phyloP scores from a whole-genome alignment of 2,888 invertebrate species.

The Diplazon laetatorius region DNA sequence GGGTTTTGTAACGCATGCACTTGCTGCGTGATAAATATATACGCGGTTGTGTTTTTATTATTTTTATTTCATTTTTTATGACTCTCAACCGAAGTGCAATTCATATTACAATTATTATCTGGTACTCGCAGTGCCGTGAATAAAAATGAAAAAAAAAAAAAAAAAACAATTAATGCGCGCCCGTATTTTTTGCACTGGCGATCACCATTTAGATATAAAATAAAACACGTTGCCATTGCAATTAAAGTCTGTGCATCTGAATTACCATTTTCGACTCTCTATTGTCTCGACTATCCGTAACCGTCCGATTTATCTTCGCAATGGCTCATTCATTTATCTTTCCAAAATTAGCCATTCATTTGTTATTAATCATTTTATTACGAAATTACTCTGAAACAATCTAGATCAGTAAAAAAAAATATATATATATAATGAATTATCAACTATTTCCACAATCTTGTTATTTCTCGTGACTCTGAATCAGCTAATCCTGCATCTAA shows the following conservation, averaged over 20 bases:
- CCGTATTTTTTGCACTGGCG: constrained; percentile 63
- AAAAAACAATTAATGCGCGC: constrained; percentile 60
- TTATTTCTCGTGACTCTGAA: too few relatives aligned
- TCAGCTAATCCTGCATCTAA: too few relatives aligned
- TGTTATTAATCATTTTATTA: constrained; percentile 43
- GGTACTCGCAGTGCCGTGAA: constrained; percentile 59
- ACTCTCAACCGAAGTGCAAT: constrained; percentile 51
- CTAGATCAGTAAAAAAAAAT: constrained; percentile 4
- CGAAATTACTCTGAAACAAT: background rate
- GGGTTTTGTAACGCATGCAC: background rate
- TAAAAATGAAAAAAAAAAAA: constrained; percentile 46
- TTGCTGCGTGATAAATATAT: background rate
- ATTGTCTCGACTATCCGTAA: constrained; percentile 25
- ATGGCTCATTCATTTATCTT: constrained; percentile 51
- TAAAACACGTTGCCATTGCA: constrained; percentile 64
- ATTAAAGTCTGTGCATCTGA: constrained; percentile 67
- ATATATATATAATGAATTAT: background rate
- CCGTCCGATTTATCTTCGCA: constrained; percentile 13
- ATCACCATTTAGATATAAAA: constrained; percentile 69
- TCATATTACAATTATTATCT: constrained; percentile 66
- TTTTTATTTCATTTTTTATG: too few relatives aligned
- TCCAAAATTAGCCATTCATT: constrained; percentile 35
- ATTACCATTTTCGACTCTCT: constrained; percentile 60
- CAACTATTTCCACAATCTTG: too few relatives aligned
- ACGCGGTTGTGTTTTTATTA: constrained; percentile 35